Percentiles rank a stretch among this genome's conserved stretches.
Evolutionary conservation across 1,140 invertebrate genomes (phyloP).

Genomic region (Drosophila parvula): DNA sequence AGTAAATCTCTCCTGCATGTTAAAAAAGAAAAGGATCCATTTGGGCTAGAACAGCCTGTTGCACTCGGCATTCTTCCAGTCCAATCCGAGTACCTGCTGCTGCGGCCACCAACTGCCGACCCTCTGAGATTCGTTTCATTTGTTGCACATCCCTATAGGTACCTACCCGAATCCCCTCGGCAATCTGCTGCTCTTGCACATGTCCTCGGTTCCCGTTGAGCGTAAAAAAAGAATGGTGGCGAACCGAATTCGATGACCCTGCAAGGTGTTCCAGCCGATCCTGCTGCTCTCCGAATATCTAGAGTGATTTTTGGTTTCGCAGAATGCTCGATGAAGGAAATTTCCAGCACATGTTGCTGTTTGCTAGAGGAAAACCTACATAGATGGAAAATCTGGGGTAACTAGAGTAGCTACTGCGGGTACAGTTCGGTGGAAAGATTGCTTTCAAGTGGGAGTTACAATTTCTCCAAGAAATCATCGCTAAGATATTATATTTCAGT

Average conservation of each 20-base stretch:
- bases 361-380: conserved; percentile 18
- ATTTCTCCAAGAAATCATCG: background rate
- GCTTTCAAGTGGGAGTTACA: background rate
- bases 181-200: conserved; percentile 77
- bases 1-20: conserved; percentile 73
- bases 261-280: conserved; percentile 77
- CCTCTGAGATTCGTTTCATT: conserved; percentile 73
- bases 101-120: conserved; percentile 67
- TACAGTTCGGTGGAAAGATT: conserved; percentile 27
- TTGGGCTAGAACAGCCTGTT: conserved; percentile 68
- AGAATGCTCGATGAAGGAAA: conserved; percentile 29
- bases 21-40: conserved; percentile 66
- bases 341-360: conserved; percentile 32
- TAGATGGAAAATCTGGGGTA: background rate
- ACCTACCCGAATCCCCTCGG: conserved; percentile 18
- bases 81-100: conserved; percentile 68
- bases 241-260: conserved; percentile 63
- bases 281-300: conserved; percentile 46
- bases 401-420: conserved; percentile 27
- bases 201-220: conserved; percentile 65
- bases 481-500: background rate
- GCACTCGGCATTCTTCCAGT: conserved; percentile 47
- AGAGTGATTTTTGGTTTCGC: conserved; percentile 48
- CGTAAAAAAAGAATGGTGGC: conserved; percentile 38
- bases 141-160: conserved; percentile 43